Evolutionary conservation across 2,113 vertebrate genomes (phyloP).

Genomic region (Paradoxurus hermaphroditus): DNA sequence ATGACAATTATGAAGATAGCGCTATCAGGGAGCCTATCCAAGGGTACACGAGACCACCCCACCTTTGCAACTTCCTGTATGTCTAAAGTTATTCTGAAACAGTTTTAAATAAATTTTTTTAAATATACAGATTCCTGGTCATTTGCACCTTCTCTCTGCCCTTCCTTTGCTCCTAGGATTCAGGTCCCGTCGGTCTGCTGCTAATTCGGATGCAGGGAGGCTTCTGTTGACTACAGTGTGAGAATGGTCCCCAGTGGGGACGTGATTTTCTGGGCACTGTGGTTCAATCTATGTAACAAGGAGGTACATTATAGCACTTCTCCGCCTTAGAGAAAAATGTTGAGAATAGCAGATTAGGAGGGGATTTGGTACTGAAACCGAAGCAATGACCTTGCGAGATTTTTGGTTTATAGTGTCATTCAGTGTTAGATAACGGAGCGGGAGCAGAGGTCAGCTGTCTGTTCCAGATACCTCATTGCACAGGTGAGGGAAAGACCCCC

Average conservation of each 20-base stretch:
- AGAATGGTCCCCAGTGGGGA: background rate
- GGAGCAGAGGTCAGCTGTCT: too few species aligned
- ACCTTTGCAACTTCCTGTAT: background rate
- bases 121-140: background rate
- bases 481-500: background rate
- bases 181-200: background rate
- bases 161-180: background rate
- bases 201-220: background rate
- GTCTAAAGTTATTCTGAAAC: background rate
- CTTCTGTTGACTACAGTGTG: too few species aligned
- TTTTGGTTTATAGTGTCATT: background rate
- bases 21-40: background rate
- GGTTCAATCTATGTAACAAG: background rate
- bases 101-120: background rate
- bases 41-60: background rate
- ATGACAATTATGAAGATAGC: background rate
- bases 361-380: background rate
- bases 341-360: background rate
- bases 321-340: too few species aligned
- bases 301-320: background rate
- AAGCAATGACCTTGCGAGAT: background rate
- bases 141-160: background rate
- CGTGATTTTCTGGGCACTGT: fast-evolving
- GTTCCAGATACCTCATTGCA: background rate
- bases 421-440: background rate